These are phyloP conservation scores for Coelopa frigida DNA, from an alignment of 1,140 invertebrate genomes.

Conservation along the genomic window DNA sequence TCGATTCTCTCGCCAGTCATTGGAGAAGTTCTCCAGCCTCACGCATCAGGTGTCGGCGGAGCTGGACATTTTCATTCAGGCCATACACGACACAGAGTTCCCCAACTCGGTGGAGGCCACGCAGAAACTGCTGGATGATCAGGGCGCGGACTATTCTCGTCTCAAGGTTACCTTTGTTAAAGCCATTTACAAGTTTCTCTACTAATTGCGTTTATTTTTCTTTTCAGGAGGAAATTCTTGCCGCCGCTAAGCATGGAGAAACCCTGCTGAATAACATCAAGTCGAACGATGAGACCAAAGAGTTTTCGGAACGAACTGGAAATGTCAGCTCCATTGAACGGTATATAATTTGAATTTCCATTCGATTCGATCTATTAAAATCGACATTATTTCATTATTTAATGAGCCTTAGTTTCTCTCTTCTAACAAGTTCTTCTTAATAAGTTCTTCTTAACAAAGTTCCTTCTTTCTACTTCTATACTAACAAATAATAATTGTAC, in stretches of 20 bases:
- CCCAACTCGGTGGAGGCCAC: conserved; percentile 76
- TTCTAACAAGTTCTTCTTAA: not conserved
- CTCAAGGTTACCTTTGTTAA: conserved; percentile 49
- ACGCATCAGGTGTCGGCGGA: conserved; percentile 80
- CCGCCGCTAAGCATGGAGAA: conserved; percentile 77
- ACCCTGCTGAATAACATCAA: conserved; percentile 65
- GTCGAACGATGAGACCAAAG: conserved; percentile 49
- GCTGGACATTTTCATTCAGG: conserved; percentile 75
- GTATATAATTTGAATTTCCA: conserved; percentile 49
- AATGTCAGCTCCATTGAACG: conserved; percentile 90
- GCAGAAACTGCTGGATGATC: conserved; percentile 58
- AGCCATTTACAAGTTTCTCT: not conserved
- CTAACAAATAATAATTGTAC: not conserved
- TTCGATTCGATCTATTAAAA: conserved; percentile 7
- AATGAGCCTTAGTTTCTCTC: not conserved
- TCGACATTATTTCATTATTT: too few species aligned
- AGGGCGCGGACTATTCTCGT: conserved; percentile 58
- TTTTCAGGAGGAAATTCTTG: conserved; percentile 64
- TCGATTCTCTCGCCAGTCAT: conserved; percentile 59
- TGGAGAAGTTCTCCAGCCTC: conserved; percentile 88
- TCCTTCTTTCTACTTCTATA: conserved; percentile 1
- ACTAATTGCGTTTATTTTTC: conserved; percentile 2
- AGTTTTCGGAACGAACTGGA: conserved; percentile 60
- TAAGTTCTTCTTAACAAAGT: conserved; percentile 1
- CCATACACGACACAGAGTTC: conserved; percentile 72